Evolutionary conservation across 2,888 invertebrate genomes (phyloP), one percentile per base, ranked within the genome.

Genomic region (Nemoura dubitans): DNA sequence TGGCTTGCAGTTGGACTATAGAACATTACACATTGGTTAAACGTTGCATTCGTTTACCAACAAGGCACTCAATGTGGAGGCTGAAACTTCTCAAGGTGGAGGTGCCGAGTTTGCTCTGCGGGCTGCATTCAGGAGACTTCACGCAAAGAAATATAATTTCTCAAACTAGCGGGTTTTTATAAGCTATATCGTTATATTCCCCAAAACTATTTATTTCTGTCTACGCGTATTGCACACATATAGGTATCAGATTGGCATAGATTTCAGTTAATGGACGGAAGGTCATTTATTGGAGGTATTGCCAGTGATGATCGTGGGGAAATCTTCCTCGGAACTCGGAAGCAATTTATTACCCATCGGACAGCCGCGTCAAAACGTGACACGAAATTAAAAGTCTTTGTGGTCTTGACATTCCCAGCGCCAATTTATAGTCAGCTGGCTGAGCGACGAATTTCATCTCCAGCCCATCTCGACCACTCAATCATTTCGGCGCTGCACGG

Each of bases 371-470:
- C 59, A 59, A 59, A 59, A 59, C 59, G 59, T 59, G 27, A 78
- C 78, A 26, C 27, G 78, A 78, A 78, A 78, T 78, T 78, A 28
- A 78, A 21, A 28, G 78, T 10, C 78, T 78, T 78, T 27, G 26
- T 27, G 26, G 78, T 27, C 26, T 27, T 27, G 78, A 26, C 78
- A 78, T 27, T 78, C 78, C 78, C 78, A 6, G 2, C 7, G 78
- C 26, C 78, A 3, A 27, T 27, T 27, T 27, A 28, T 28, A 78
- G 78, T 78, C 78, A 78, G 27, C 78, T 78, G 28, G 27, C 78
- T 78, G 28, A 78, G 28, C 78, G 78, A 78, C 78, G 28, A 26
- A 26, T 78, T 26, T 78, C 78, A 78, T 78, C 78, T 28, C 16
- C 78, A 78, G 78, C 25, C 26, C 28, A 10, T 14, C 78, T 26